Base-by-base conservation (phyloP, 2,797 vertebrate genomes). In the Bovichtus variegatus region DNA sequence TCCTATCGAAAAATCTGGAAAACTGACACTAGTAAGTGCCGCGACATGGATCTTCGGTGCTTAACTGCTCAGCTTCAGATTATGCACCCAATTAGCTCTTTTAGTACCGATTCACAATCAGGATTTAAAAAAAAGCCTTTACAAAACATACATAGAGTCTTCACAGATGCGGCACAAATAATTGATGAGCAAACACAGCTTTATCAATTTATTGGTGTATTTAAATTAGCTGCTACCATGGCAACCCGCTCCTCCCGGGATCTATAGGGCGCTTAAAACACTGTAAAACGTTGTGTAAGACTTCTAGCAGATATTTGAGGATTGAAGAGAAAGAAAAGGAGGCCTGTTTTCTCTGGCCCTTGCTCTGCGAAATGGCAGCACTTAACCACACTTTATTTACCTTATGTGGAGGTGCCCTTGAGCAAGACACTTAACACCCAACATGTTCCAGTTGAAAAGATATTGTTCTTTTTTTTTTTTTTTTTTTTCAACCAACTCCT, bases 91-190 rank as follows among this genome's bases (percentile, higher is more conserved):
- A 84, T 91, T 89, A 90, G 74, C 74, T 73, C 70, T 80, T 88
- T 70, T 66, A 79, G 57, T 21, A 21, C 63, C 55, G 71, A 83
- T 72, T 76, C 71, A 60, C 68, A 58, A 71, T 57, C 43, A 5
- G 85, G 82, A 80, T 86, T 80, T n/a, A n/a, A n/a, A 69, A 81
- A 84, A 79, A 53, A 77, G 65, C 68, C 64, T 81, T 68, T 62
- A 46, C n/a, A 79, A 89, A 92, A 85, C 44, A 78, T 80, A 82
- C 59, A 82, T 10, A 21, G 77, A 46, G 71, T 82, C 87, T 91
- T 87, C 81, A 85, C 87, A 90, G 79, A 86, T 89, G 82, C 78
- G 2, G 41, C 81, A 77, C 83, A 85, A 93, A 91, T 91, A 91
- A 91, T 91, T 92, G 75, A 92, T 91, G 82, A 90, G 83, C 74